Evolutionary conservation across 1,140 invertebrate species (phyloP), one percentile per base, ranked within the genome.

Genomic region (Meloidogyne floridensis): DNA sequence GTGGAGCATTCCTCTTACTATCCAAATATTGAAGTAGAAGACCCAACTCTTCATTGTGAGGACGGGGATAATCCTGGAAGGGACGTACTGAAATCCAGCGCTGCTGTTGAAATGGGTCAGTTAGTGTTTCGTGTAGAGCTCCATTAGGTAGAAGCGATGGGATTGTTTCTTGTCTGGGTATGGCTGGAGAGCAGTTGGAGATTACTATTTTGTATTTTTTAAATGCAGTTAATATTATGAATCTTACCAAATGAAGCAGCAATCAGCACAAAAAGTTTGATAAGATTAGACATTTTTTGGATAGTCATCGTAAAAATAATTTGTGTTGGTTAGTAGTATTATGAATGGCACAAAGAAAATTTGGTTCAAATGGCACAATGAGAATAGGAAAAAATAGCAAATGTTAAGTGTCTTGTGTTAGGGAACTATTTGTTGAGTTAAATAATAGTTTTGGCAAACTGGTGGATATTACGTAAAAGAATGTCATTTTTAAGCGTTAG

Each of bases 11-110:
- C 11, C 84, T 81, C 72, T 85, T 85, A 32, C 51, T 79, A 54
- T 86, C 84, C 74, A 84, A 72, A 43, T 84, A 84, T 18, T 84
- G 84, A 11, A 84, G 56, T 18, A 84, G 59, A 18, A 82, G 70
- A 11, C 84, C 73, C 5, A 85, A 47, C 11, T 85, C 84, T 11
- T 80, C 81, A 69, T 80, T 81, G n/a, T 85, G 75, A 8, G 59
- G 85, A 70, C 65, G 54, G 53, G 53, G 59, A 42, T 72, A 79
- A 18, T 79, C 80, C 20, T 80, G 56, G 51, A 77, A 75, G 11
- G 80, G 80, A 9, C 75, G 80, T 3, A 54, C 75, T 53, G 80
- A 80, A 10, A 81, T 59, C 80, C 80, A 81, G 53, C 53, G 76
- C 18, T 75, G 72, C 59, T 71, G 51, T 18, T 80, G 80, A 13